These are phyloP conservation scores for Coregonus clupeaformis DNA, from an alignment of 2,113 vertebrate species.

Conservation along the genomic window DNA sequence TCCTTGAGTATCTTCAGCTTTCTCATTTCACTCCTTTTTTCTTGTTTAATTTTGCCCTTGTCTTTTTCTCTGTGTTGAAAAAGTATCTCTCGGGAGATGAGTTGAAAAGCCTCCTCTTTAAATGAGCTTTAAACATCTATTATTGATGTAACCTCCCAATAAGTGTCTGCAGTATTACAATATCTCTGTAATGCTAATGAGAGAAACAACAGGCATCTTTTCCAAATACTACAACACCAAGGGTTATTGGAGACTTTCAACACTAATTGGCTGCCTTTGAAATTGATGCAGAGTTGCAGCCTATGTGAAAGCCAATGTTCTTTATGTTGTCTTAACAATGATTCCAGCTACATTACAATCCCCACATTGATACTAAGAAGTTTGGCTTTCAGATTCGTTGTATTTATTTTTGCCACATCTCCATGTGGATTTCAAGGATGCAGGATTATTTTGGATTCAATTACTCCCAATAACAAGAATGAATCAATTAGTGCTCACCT, in stretches of 20 bases:
- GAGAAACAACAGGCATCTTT: background rate
- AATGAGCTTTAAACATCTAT: constrained; percentile 22
- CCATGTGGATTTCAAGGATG: constrained; percentile 2
- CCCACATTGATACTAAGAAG: background rate
- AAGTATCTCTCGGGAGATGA: constrained; percentile 8
- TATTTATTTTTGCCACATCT: background rate
- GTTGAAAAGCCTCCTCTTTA: constrained; percentile 4
- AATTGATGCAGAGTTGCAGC: background rate
- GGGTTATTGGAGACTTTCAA: background rate
- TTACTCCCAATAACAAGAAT: constrained; percentile 14
- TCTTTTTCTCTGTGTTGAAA: background rate
- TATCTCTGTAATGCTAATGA: accelerated
- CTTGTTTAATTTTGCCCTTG: background rate
- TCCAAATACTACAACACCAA: constrained; percentile 4
- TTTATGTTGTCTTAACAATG: background rate
- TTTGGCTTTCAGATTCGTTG: background rate
- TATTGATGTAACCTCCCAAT: constrained; percentile 33
- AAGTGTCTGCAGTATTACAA: background rate
- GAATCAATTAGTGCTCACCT: constrained; percentile 17
- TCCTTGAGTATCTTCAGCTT: background rate
- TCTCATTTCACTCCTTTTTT: background rate
- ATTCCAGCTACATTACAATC: background rate
- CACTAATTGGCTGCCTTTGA: background rate
- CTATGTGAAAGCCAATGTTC: too few species aligned
- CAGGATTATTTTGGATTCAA: background rate